A percentile compares a stretch with the other conserved stretches of the same genome.
Evolutionary conservation across 1,140 invertebrate species (phyloP).

Genomic region (Meloidogyne hapla): DNA sequence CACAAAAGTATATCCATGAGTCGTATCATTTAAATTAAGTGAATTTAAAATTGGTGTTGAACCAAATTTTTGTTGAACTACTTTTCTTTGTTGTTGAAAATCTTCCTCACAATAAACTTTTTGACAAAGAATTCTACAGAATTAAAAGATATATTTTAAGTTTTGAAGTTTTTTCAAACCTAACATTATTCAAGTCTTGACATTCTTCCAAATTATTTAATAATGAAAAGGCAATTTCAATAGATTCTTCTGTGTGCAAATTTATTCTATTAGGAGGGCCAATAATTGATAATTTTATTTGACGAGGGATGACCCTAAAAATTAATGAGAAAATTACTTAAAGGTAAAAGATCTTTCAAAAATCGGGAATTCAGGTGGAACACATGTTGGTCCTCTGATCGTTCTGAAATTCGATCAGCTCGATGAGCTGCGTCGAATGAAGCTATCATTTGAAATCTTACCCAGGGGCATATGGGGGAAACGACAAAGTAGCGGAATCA

Average conservation of each 20-base stretch:
- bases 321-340: not conserved
- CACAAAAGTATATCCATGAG: conserved; percentile 7
- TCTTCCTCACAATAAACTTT: conserved; percentile 24
- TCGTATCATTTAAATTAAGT: not conserved
- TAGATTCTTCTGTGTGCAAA: not conserved
- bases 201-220: conserved; percentile 2
- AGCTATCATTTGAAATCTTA: too few species aligned
- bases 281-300: not conserved
- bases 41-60: not conserved
- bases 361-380: too few species aligned
- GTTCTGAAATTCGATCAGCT: too few species aligned
- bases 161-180: not conserved
- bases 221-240: not conserved
- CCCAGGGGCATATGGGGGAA: too few species aligned
- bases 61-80: conserved; percentile 12
- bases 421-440: too few species aligned
- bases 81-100: not conserved
- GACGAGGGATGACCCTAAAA: not conserved
- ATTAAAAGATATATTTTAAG: not conserved
- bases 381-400: too few species aligned
- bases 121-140: conserved; percentile 20
- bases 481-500: too few species aligned
- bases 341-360: not conserved
- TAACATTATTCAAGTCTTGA: conserved; percentile 3
- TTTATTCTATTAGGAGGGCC: not conserved